Percentiles rank a stretch among this genome's conserved stretches.
Evolutionary conservation across 2,113 vertebrate genomes (phyloP).

Genomic region (Anoura caudifer): DNA sequence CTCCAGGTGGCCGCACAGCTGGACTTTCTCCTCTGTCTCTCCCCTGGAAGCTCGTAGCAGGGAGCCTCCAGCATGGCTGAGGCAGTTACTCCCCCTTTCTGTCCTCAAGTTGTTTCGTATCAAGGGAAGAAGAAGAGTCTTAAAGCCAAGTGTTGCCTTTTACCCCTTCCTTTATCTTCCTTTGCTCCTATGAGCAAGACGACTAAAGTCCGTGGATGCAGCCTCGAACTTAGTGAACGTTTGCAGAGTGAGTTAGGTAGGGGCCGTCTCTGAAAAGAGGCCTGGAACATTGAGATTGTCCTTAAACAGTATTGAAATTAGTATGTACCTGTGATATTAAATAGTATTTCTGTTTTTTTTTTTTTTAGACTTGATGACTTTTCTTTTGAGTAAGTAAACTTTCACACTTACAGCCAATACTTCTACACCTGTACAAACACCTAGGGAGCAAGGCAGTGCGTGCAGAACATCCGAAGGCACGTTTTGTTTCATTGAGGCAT

Average conservation of each 20-base stretch:
- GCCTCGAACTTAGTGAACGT: not conserved
- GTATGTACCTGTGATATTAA: constrained; percentile 48
- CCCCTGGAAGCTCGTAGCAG: not conserved
- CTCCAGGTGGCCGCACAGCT: not conserved
- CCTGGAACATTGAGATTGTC: not conserved
- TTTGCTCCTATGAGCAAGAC: not conserved
- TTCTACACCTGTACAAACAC: not conserved
- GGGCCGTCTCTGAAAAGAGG: not conserved
- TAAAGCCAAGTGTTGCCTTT: not conserved
- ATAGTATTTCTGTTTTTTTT: constrained; percentile 76
- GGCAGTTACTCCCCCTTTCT: not conserved
- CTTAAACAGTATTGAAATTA: not conserved
- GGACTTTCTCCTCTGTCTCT: not conserved
- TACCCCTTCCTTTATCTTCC: not conserved
- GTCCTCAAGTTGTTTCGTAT: not conserved
- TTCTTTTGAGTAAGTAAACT: constrained; percentile 93
- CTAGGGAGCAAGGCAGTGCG: not conserved
- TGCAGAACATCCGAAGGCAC: not conserved
- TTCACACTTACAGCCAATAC: constrained; percentile 37
- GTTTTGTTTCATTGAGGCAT: not conserved
- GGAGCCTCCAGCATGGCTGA: not conserved
- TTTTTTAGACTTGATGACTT: constrained; percentile 93
- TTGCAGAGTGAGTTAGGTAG: not conserved
- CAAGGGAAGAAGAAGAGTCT: not conserved
- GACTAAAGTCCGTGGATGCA: not conserved